Evolutionary conservation across 2,888 invertebrate species (phyloP).

Genomic region (Habroteleia sp.): DNA sequence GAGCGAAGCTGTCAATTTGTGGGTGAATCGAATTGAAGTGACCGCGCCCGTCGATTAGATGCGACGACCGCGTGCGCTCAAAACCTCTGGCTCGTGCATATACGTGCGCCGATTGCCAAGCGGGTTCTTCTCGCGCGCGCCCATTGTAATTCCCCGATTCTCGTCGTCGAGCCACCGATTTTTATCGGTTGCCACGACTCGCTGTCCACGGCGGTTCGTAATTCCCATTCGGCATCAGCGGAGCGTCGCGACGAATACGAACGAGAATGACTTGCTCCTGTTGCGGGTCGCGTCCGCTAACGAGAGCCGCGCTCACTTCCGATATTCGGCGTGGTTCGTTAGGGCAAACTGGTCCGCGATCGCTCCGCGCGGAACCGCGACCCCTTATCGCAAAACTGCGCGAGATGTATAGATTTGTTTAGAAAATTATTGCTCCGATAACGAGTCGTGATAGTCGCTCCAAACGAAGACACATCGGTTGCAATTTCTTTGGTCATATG

Average conservation of each 20-base stretch:
- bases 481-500: too few species aligned
- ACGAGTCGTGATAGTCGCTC: too few species aligned
- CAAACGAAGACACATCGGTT: too few species aligned
- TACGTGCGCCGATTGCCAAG: constrained; percentile 57
- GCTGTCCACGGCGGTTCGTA: constrained; percentile 48
- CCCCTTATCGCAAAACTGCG: too few species aligned
- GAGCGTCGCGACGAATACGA: constrained; percentile 50
- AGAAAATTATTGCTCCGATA: too few species aligned
- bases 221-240: constrained; percentile 49
- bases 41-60: constrained; percentile 58
- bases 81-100: constrained; percentile 51
- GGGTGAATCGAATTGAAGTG: constrained; percentile 39
- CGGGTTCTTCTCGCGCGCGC: constrained; percentile 42
- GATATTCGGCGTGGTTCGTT: constrained; percentile 15
- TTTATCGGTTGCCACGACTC: constrained; percentile 52
- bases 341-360: too few species aligned
- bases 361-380: too few species aligned
- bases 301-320: constrained; percentile 29
- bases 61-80: constrained; percentile 58
- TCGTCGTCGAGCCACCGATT: constrained; percentile 51
- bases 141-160: constrained; percentile 62
- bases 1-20: background rate
- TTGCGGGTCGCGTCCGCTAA: constrained; percentile 33
- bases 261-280: constrained; percentile 37
- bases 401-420: too few species aligned